Percentiles rank a stretch among this genome's conserved stretches.
phyloP scores from a whole-genome alignment of 2,888 invertebrate genomes.

The Pelosia muscerda region DNA sequence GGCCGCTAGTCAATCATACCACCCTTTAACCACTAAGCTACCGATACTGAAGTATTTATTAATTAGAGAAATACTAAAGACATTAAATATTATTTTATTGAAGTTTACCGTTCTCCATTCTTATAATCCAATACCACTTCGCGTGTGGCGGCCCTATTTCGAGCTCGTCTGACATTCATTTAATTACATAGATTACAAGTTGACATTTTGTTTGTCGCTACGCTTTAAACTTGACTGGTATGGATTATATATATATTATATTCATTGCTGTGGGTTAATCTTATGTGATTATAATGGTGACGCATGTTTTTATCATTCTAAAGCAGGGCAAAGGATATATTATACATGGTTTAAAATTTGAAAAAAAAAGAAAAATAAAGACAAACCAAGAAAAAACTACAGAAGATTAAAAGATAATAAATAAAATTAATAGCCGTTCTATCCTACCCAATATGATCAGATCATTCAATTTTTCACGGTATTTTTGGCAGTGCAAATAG shows the following conservation, averaged over 20 bases:
- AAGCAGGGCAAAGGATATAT: conserved; percentile 20
- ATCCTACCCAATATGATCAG: too few relatives aligned
- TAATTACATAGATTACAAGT: conserved; percentile 86
- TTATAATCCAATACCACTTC: conserved; percentile 7
- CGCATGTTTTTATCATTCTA: conserved; percentile 36
- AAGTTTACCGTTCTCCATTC: background rate
- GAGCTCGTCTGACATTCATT: conserved; percentile 81
- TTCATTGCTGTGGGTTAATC: conserved; percentile 61
- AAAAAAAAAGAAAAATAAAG: too few relatives aligned
- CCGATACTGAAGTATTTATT: background rate
- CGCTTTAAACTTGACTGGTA: conserved; percentile 80
- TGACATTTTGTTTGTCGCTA: conserved; percentile 79
- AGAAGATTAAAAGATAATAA: too few relatives aligned
- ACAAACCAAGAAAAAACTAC: too few relatives aligned
- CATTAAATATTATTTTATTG: background rate
- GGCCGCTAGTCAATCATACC: too few relatives aligned
- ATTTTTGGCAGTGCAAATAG: too few relatives aligned
- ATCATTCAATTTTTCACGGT: too few relatives aligned
- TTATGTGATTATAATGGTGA: conserved; percentile 42
- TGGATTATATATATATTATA: conserved; percentile 78
- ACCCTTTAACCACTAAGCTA: too few relatives aligned
- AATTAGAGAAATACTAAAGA: background rate
- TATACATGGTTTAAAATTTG: background rate
- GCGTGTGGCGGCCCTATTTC: conserved; percentile 48
- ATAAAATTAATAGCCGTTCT: too few relatives aligned